Evolutionary conservation across 2,888 invertebrate species (phyloP).

Genomic region (Alcis repandata): DNA sequence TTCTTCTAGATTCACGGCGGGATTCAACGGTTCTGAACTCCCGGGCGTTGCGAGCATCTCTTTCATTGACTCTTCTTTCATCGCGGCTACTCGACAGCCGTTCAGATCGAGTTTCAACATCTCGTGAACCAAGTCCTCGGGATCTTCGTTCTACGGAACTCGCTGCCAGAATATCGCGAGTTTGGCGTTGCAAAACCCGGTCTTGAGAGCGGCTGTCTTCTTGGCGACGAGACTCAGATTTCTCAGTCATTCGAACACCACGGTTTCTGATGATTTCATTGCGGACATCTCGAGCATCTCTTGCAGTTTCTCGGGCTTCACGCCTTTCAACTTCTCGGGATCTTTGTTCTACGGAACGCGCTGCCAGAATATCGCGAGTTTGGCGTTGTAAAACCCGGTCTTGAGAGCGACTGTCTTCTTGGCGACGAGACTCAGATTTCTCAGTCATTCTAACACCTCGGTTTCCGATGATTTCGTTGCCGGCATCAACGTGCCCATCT

Average conservation of each 20-base stretch:
- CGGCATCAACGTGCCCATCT: constrained; percentile 14
- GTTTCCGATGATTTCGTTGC: constrained; percentile 6
- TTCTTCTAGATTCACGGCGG: constrained; percentile 23
- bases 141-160: constrained; percentile 19
- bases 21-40: constrained; percentile 12
- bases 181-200: constrained; percentile 4
- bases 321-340: constrained; percentile 19
- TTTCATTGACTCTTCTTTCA: constrained; percentile 18
- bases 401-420: not conserved
- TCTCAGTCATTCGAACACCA: constrained; percentile 15
- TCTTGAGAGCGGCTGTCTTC: constrained; percentile 1
- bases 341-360: constrained; percentile 13
- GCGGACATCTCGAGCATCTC: constrained; percentile 19
- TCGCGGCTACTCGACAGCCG: constrained; percentile 23
- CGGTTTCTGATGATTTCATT: constrained; percentile 16
- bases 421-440: constrained; percentile 13
- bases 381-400: constrained; percentile 8
- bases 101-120: constrained; percentile 13
- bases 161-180: constrained; percentile 11
- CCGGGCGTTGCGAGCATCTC: constrained; percentile 14
- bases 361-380: constrained; percentile 6
- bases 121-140: constrained; percentile 2
- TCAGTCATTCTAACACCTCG: constrained; percentile 19
- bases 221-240: constrained; percentile 14
- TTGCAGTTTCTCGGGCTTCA: constrained; percentile 17